These are phyloP conservation scores for Epiblema foenella DNA, from an alignment of 2,888 invertebrate species.

Conservation along the genomic window DNA sequence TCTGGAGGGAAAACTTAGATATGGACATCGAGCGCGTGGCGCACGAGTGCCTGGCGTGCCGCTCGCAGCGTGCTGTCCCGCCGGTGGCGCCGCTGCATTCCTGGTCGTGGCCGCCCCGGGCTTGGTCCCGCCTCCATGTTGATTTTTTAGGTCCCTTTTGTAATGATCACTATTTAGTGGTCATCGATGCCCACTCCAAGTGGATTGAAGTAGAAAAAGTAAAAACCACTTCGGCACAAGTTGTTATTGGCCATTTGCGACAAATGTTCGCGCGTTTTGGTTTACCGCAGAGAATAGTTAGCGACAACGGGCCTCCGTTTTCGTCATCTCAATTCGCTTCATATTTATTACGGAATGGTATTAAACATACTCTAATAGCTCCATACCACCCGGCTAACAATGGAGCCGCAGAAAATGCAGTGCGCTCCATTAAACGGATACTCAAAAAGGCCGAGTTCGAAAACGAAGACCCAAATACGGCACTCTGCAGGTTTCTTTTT, in stretches of 20 bases:
- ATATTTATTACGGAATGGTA: slow-evolving; percentile 41
- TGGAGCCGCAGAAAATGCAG: slow-evolving; percentile 35
- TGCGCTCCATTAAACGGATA: slow-evolving; percentile 21
- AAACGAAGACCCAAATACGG: background rate
- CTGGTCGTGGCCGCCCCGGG: slow-evolving; percentile 32
- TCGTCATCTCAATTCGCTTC: slow-evolving; percentile 35
- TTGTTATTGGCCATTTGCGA: slow-evolving; percentile 33
- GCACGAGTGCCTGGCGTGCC: background rate
- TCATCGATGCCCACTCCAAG: slow-evolving; percentile 49
- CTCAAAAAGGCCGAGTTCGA: slow-evolving; percentile 36
- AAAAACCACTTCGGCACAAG: slow-evolving; percentile 33
- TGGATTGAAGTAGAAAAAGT: slow-evolving; percentile 49
- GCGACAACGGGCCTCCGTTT: slow-evolving; percentile 48
- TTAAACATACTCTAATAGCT: slow-evolving; percentile 22
- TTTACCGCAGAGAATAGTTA: slow-evolving; percentile 45
- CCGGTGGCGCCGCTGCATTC: background rate
- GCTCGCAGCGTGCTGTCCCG: background rate
- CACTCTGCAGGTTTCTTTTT: slow-evolving; percentile 33
- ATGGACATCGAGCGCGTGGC: background rate
- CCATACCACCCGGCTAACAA: too few relatives aligned
- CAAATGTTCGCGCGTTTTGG: slow-evolving; percentile 43
- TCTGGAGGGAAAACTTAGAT: slow-evolving; percentile 46
- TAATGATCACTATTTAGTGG: slow-evolving; percentile 46
- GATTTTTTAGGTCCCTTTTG: slow-evolving; percentile 45
- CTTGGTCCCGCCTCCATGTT: slow-evolving; percentile 34